phyloP scores from a whole-genome alignment of 1,140 invertebrate genomes.

The Cydia pomonella region DNA sequence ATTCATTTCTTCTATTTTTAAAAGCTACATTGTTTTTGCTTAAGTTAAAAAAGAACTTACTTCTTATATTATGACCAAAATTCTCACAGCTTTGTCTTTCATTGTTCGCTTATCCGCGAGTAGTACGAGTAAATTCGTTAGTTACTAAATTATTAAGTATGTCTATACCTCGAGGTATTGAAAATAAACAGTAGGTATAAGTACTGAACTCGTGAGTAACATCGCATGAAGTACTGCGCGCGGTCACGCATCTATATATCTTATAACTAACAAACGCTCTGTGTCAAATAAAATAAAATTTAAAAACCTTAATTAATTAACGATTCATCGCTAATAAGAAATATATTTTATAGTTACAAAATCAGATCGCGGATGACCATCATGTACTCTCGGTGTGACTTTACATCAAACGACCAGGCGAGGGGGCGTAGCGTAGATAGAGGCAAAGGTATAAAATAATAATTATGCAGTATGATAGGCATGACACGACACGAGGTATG shows the following conservation, averaged over 20 bases:
- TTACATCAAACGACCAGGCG: too few relatives aligned
- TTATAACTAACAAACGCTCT: background rate
- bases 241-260: background rate
- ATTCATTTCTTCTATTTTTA: too few relatives aligned
- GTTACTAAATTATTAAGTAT: constrained; percentile 74
- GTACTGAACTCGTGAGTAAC: constrained; percentile 25
- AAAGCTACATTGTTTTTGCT: constrained; percentile 51
- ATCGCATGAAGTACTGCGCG: constrained; percentile 21
- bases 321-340: too few relatives aligned
- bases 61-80: constrained; percentile 79
- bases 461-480: too few relatives aligned
- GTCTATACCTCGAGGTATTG: constrained; percentile 71
- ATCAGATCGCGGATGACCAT: too few relatives aligned
- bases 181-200: constrained; percentile 45
- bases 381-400: too few relatives aligned
- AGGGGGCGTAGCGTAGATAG: too few relatives aligned
- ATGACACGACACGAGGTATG: too few relatives aligned
- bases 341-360: too few relatives aligned
- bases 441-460: too few relatives aligned
- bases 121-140: constrained; percentile 78
- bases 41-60: constrained; percentile 74
- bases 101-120: constrained; percentile 77
- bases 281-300: background rate
- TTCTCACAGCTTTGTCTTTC: constrained; percentile 82
- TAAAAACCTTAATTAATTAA: background rate